Evolutionary conservation across 2,888 invertebrate genomes (phyloP).

Genomic region (Cataglyphis rosenhaueri): DNA sequence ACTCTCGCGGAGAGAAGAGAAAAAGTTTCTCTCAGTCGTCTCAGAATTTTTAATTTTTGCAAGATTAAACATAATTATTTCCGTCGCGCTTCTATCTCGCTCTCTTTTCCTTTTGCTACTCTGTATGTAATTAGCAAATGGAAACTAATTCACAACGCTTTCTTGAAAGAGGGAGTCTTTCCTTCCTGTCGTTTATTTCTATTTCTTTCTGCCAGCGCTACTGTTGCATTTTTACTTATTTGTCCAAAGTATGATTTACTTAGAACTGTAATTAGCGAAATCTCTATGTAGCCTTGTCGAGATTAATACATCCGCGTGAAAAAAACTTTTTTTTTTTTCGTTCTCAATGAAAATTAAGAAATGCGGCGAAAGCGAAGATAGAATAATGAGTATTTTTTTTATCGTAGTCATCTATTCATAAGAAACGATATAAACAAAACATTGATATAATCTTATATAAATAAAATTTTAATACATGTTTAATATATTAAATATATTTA

Average conservation of each 20-base stretch:
- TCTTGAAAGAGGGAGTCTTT: conserved; percentile 39
- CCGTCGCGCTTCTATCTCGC: conserved; percentile 3
- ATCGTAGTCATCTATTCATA: background rate
- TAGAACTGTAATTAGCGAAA: conserved; percentile 47
- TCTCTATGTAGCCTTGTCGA: conserved; percentile 41
- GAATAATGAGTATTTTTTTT: background rate
- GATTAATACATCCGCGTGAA: conserved; percentile 32
- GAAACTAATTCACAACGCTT: conserved; percentile 53
- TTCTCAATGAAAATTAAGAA: conserved; percentile 36
- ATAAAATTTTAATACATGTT: background rate
- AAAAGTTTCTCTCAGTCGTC: conserved; percentile 21
- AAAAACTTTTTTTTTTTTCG: conserved; percentile 19
- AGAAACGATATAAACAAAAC: background rate
- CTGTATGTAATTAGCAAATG: conserved; percentile 50
- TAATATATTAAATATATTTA: no score
- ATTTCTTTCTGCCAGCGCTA: conserved; percentile 34
- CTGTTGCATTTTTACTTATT: conserved; percentile 53
- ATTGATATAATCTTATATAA: background rate
- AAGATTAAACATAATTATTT: conserved; percentile 53
- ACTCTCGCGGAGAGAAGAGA: no score
- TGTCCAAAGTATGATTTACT: conserved; percentile 54
- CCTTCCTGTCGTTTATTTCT: conserved; percentile 52
- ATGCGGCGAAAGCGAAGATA: background rate
- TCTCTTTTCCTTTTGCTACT: conserved; percentile 3
- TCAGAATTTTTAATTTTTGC: conserved; percentile 42